These are phyloP conservation scores for Neuroterus valhalla DNA, from an alignment of 1,140 invertebrate species.

Conservation along the genomic window DNA sequence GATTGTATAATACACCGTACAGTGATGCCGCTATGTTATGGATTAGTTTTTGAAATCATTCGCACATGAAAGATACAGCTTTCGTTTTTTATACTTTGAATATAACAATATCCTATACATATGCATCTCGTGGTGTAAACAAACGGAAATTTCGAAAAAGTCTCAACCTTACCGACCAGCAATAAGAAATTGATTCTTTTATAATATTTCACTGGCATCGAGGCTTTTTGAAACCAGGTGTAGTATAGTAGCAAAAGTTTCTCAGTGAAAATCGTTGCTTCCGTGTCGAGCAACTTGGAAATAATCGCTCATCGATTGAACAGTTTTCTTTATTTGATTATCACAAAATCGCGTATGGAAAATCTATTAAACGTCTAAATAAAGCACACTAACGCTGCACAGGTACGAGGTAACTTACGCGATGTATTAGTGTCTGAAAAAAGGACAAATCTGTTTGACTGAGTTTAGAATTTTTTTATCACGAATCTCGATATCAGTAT, in stretches of 20 bases:
- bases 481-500: background rate
- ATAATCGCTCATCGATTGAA: background rate
- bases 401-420: slow-evolving; percentile 29
- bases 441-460: background rate
- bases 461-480: background rate
- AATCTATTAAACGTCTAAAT: background rate
- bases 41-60: slow-evolving; percentile 6
- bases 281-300: background rate
- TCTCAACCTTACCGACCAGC: slow-evolving; percentile 23
- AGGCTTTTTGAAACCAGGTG: background rate
- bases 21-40: slow-evolving; percentile 10
- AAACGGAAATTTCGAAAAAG: slow-evolving; percentile 5
- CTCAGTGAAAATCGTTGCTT: background rate
- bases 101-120: slow-evolving; percentile 1
- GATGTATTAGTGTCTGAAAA: slow-evolving; percentile 1
- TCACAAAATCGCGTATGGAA: background rate
- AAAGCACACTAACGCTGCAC: background rate
- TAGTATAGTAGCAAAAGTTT: slow-evolving; percentile 1
- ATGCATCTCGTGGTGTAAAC: slow-evolving; percentile 6
- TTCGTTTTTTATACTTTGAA: slow-evolving; percentile 1
- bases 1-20: slow-evolving; percentile 4
- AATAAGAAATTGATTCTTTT: slow-evolving; percentile 23
- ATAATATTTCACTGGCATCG: background rate
- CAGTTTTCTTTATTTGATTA: background rate
- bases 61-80: slow-evolving; percentile 15